A percentile compares a stretch with the other conserved stretches of the same genome.
These are phyloP conservation scores for Macrobrachium nipponense DNA, from an alignment of 1,140 invertebrate species.

Conservation along the genomic window DNA sequence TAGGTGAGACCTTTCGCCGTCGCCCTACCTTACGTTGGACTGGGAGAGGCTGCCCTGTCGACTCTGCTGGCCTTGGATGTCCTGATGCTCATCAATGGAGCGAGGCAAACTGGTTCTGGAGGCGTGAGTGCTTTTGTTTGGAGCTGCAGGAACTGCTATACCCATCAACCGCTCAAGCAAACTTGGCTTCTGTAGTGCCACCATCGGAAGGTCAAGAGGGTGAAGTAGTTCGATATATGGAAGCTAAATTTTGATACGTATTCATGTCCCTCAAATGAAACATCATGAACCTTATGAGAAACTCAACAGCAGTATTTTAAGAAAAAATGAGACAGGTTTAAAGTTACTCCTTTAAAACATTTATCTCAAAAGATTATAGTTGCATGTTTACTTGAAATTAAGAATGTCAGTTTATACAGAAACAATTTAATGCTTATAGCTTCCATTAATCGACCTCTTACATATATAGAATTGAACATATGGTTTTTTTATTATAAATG, in stretches of 20 bases:
- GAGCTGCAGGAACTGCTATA: constrained; percentile 63
- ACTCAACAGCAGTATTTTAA: too few relatives aligned
- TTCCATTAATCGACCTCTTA: constrained; percentile 53
- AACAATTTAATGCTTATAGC: constrained; percentile 23
- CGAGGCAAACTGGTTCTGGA: constrained; percentile 48
- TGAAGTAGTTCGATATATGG: constrained; percentile 42
- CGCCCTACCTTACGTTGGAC: constrained; percentile 62
- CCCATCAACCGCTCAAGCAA: constrained; percentile 66
- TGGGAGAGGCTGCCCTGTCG: constrained; percentile 58
- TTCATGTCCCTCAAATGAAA: background rate
- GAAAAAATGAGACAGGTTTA: too few relatives aligned
- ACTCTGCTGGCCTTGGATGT: constrained; percentile 51
- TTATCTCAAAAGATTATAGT: too few relatives aligned
- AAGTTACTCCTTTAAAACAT: background rate
- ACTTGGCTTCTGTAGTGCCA: constrained; percentile 65
- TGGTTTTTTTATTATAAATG: constrained; percentile 39
- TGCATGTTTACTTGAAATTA: too few relatives aligned
- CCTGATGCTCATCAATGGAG: constrained; percentile 54
- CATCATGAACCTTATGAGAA: too few relatives aligned
- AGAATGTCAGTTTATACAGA: too few relatives aligned
- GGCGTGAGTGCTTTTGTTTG: constrained; percentile 48
- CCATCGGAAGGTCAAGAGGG: constrained; percentile 43
- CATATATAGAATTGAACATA: constrained; percentile 48
- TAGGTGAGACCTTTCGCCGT: constrained; percentile 21
- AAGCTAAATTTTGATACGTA: constrained; percentile 38